Conservation (phyloP, 2,888 invertebrate genomes). For the Incurvaria masculella region DNA sequence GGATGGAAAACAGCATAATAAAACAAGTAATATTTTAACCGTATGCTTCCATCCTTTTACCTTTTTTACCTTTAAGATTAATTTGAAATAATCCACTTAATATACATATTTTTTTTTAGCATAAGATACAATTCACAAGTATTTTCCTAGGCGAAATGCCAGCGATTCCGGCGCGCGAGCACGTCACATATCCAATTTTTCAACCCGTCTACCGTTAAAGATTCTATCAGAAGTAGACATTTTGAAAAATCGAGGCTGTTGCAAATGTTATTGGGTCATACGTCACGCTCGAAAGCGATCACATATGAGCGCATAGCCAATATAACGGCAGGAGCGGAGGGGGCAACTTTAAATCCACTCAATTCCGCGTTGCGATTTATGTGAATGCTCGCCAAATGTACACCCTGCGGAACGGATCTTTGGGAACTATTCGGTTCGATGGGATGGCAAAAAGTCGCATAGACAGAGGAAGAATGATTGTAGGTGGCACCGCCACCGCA, state of each 20-base stretch:
- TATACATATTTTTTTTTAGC: too few relatives aligned
- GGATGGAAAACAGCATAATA: too few relatives aligned
- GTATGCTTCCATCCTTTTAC: too few relatives aligned
- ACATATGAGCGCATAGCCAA: not conserved
- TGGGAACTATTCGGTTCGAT: not conserved
- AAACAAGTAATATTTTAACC: too few relatives aligned
- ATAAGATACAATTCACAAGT: too few relatives aligned
- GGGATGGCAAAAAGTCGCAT: not conserved
- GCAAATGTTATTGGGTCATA: conserved; percentile 4
- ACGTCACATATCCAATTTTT: not conserved
- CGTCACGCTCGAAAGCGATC: conserved; percentile 1
- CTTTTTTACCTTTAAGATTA: too few relatives aligned
- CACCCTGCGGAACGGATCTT: not conserved
- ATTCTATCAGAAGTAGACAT: not conserved
- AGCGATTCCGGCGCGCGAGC: too few relatives aligned
- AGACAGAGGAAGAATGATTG: too few relatives aligned
- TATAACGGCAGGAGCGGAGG: not conserved
- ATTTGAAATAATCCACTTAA: too few relatives aligned
- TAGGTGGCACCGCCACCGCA: not conserved
- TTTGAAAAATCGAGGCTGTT: conserved; percentile 1
- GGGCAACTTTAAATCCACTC: not conserved
- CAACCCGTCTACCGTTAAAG: not conserved
- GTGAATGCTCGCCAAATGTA: not conserved
- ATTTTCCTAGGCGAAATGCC: too few relatives aligned
- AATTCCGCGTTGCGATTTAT: not conserved